Base-by-base conservation (phyloP, 2,888 invertebrate species). In the Zelleria hepariella region DNA sequence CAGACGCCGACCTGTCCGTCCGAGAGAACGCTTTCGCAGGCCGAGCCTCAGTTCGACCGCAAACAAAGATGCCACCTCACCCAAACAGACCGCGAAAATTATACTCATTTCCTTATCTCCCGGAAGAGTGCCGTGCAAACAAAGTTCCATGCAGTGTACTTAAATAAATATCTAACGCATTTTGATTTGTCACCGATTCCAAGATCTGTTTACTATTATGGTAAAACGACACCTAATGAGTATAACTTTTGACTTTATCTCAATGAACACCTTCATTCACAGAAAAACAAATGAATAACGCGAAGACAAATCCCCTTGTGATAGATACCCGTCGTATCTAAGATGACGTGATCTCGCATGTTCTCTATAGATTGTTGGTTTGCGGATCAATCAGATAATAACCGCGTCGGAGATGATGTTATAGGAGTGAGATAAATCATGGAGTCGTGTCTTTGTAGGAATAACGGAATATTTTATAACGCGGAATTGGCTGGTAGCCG, bases 401-500 rank as follows among this genome's bases (percentile, higher is more conserved):
- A 68, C 66, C 63, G 62, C 68, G 68, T 71, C 62, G 20, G 58
- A 26, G n/a, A 25, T 24, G 27, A 20, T 26, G 26, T 48, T 55
- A 48, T 10, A 49, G 55, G 60, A 63, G 62, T 66, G 70, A 68
- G 68, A 69, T 71, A 72, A 69, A 66, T 72, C 67, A 68, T 67
- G 63, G 63, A 66, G 63, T 54, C 62, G 67, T 72, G 73, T 71
- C 72, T 78, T 77, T 72, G 73, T 73, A 69, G 79, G 73, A 77
- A 77, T 83, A 85, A 83, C 81, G 80, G 82, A 79, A 82, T 84
- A 80, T 78, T 79, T 82, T 80, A 82, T 81, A 84, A 86, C 80
- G 83, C 86, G 86, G 86, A 86, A 86, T 86, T 83, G 84, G 80
- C 77, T 27, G 75, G 73, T 77, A 75, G 71, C 70, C 73, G 67